A percentile compares a stretch with the other conserved stretches of the same genome.
These are phyloP conservation scores for Latrodectus hesperus DNA, from an alignment of 2,888 invertebrate species.

Conservation along the genomic window DNA sequence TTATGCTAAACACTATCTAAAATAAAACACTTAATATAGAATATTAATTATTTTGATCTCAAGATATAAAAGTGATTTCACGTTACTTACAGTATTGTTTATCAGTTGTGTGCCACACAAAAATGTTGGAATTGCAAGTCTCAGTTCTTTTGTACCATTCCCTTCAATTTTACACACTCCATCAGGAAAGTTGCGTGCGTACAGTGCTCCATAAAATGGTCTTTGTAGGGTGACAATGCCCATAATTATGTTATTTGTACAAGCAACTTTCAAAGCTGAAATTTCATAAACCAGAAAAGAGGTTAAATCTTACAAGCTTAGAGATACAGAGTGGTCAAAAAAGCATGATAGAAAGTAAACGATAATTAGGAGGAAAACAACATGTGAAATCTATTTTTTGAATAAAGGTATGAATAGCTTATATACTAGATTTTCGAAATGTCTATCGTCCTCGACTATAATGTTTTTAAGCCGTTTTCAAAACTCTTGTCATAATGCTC, in stretches of 20 bases:
- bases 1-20: no score
- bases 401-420: no score
- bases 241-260: constrained; percentile 69
- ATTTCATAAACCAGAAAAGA: neutral
- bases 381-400: no score
- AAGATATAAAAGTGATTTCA: neutral
- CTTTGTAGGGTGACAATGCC: constrained; percentile 70
- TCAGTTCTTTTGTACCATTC: constrained; percentile 77
- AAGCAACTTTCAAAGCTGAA: constrained; percentile 62
- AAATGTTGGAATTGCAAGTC: constrained; percentile 79
- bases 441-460: no score
- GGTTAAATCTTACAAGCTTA: no score
- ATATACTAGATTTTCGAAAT: no score
- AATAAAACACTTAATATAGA: neutral
- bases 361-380: no score
- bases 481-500: no score
- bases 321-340: no score
- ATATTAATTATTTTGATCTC: neutral
- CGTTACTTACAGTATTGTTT: constrained; percentile 66
- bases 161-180: constrained; percentile 82
- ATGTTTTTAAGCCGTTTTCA: no score
- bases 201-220: constrained; percentile 82
- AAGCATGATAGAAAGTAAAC: no score
- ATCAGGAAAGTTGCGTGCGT: constrained; percentile 84
- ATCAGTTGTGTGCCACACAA: constrained; percentile 81